A percentile compares a stretch with the other conserved stretches of the same genome.
Conservation (phyloP, 1,140 invertebrate species). For the Hydropsyche tenuis region DNA sequence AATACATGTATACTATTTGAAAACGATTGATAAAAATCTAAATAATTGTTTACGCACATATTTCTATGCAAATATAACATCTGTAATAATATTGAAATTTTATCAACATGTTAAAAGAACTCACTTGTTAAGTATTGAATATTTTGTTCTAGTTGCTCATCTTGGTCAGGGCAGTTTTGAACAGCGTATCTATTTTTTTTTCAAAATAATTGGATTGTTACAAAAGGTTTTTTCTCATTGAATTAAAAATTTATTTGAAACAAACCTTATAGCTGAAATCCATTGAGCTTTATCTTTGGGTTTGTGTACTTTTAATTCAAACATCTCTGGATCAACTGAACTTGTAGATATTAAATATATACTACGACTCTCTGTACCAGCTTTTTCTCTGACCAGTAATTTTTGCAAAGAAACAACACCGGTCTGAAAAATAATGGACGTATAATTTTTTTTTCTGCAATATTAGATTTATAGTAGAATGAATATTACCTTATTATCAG, state of each 20-base stretch:
- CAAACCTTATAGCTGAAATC: slow-evolving; percentile 82
- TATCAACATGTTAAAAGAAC: slow-evolving; percentile 44
- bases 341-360: slow-evolving; percentile 90
- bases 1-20: too few relatives aligned
- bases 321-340: slow-evolving; percentile 91
- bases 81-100: too few relatives aligned
- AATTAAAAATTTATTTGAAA: slow-evolving; percentile 16
- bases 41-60: too few relatives aligned
- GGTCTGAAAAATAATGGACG: slow-evolving; percentile 65
- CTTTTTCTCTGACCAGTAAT: slow-evolving; percentile 89
- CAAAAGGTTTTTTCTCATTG: not conserved
- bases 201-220: slow-evolving; percentile 37
- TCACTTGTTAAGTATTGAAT: slow-evolving; percentile 75
- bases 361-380: slow-evolving; percentile 84
- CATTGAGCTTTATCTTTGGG: slow-evolving; percentile 88
- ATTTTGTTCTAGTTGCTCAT: slow-evolving; percentile 73
- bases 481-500: slow-evolving; percentile 77
- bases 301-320: slow-evolving; percentile 88
- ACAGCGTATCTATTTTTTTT: slow-evolving; percentile 67
- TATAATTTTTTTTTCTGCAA: slow-evolving; percentile 30
- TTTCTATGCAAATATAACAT: too few relatives aligned
- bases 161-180: slow-evolving; percentile 71
- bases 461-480: slow-evolving; percentile 16
- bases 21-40: too few relatives aligned
- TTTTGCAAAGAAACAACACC: slow-evolving; percentile 91